Conservation (phyloP, 2,113 vertebrate species). For the Egretta garzetta region DNA sequence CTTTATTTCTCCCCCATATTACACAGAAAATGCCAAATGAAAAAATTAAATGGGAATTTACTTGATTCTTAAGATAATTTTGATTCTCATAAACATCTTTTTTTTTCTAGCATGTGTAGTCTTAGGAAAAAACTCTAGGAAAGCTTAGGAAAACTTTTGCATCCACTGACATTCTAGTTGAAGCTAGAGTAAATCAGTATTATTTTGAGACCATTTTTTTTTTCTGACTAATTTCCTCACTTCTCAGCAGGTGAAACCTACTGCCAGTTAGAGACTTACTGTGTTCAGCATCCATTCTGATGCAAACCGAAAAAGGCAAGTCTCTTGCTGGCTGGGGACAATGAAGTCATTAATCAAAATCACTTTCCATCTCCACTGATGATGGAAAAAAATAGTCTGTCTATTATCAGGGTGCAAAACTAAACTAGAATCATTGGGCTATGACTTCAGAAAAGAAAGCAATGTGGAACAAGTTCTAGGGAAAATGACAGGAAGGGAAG, state of each 20-base stretch:
- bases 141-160: neutral
- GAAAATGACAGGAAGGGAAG: neutral
- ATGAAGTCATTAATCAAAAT: constrained; percentile 71
- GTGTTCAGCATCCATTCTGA: constrained; percentile 63
- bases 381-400: constrained; percentile 1
- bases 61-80: neutral
- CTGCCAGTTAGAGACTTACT: constrained; percentile 37
- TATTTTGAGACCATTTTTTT: constrained; percentile 35
- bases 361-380: constrained; percentile 37
- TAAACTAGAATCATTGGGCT: neutral
- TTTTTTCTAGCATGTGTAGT: neutral
- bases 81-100: neutral
- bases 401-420: constrained; percentile 31
- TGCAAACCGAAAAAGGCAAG: constrained; percentile 54
- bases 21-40: neutral
- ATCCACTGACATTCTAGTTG: neutral
- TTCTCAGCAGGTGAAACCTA: constrained; percentile 56
- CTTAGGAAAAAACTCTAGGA: neutral
- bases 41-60: neutral
- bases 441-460: neutral
- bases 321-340: constrained; percentile 64
- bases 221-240: constrained; percentile 50
- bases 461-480: neutral
- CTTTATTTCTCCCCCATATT: neutral
- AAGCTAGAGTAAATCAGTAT: constrained; percentile 33